Base-by-base conservation (phyloP, 2,797 vertebrate species). In the Lycodopsis pacificus region DNA sequence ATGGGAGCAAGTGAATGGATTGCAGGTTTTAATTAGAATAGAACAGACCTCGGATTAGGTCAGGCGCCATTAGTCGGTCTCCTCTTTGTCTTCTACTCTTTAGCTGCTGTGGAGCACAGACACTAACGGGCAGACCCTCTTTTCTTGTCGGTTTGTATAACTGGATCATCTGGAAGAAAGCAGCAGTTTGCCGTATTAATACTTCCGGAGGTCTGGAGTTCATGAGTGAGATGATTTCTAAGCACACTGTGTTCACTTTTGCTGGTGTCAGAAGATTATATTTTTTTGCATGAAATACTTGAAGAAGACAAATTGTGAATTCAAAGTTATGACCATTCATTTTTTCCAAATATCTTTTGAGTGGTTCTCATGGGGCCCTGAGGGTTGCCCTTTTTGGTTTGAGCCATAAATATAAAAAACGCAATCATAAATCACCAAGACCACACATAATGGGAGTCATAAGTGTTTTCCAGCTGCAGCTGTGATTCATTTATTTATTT, bases 21-120 rank as follows among this genome's bases (percentile, higher is more conserved):
- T 79, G 82, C 51, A 78, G 77, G 76, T 91, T 91, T 91, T 91
- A 91, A 93, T 94, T 91, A 86, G 72, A 76, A 73, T 32, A 76
- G 73, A 87, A 85, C 85, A 85, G 82, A 84, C 63, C 76, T 78
- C 38, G 71, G 80, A 83, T 88, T 83, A 84, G 72, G 82, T 86
- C 84, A 80, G 74, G 57, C 56, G 53, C 78, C 67, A 81, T 88
- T 80, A 74, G 73, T 30, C 14, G 46, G 57, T 77, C 68, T 81
- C 71, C 57, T 63, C 40, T 40, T 62, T 75, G 27, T 27, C 27
- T n/a, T 46, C 20, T 64, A 2, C 57, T 40, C 57, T 65, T 74
- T 71, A 40, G 66, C 65, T 4, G 15, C 71, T 48, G 58, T 54
- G 36, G 46, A 71, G 54, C 51, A 54, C 48, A 61, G 48, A 61